Evolutionary conservation across 2,797 vertebrate species (phyloP).

Genomic region (Bradypus variegatus): DNA sequence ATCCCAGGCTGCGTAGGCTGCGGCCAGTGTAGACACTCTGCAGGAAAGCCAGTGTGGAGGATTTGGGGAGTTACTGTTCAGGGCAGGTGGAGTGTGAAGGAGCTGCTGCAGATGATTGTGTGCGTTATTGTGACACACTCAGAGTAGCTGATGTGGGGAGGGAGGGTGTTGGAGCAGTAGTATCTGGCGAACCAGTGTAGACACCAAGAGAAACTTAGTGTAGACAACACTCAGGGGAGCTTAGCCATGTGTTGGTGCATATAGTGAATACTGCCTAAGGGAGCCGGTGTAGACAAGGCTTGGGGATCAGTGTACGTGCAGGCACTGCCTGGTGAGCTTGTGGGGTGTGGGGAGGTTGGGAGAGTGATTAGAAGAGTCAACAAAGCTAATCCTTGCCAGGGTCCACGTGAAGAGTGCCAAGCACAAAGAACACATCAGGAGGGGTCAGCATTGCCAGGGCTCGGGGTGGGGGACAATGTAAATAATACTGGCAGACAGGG

Average conservation of each 20-base stretch:
- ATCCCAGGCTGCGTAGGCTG: background rate
- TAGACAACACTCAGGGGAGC: background rate
- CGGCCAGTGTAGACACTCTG: background rate
- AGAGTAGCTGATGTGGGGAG: background rate
- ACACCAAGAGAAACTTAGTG: background rate
- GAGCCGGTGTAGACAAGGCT: background rate
- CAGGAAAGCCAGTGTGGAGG: background rate
- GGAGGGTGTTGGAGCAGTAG: background rate
- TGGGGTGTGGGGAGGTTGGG: background rate
- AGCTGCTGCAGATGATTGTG: background rate
- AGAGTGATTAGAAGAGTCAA: background rate
- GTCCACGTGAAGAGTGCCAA: background rate
- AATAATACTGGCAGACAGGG: too few species aligned
- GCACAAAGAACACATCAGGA: too few species aligned
- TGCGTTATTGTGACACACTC: background rate
- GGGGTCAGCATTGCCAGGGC: too few species aligned
- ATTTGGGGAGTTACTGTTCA: background rate
- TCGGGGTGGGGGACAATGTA: background rate
- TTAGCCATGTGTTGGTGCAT: accelerated
- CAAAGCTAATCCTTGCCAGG: background rate
- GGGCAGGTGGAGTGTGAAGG: background rate
- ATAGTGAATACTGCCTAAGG: background rate
- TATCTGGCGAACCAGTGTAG: too few species aligned
- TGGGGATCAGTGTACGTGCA: background rate
- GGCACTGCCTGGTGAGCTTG: too few species aligned